These are phyloP conservation scores for Brachyptera risi DNA, from an alignment of 2,888 invertebrate genomes.

Conservation along the genomic window DNA sequence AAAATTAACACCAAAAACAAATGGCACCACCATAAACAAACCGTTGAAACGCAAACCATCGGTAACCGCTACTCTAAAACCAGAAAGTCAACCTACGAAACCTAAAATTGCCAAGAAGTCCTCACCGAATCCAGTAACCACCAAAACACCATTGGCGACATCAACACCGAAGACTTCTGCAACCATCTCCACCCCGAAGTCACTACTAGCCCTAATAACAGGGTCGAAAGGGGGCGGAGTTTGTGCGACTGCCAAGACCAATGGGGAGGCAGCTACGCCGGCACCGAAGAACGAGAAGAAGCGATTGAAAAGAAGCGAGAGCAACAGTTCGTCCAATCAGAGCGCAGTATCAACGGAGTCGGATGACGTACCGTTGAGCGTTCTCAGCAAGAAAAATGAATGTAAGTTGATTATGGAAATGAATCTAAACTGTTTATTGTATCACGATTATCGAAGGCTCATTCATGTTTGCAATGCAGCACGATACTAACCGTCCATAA, in stretches of 20 bases:
- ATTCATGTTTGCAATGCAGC: background rate
- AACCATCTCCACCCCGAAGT: background rate
- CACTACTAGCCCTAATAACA: too few species aligned
- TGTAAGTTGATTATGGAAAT: slow-evolving; percentile 11
- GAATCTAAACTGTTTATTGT: background rate
- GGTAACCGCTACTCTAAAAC: slow-evolving; percentile 26
- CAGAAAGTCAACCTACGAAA: slow-evolving; percentile 34
- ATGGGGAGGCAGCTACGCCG: background rate
- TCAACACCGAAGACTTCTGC: background rate
- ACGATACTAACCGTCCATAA: background rate
- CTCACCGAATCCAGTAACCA: background rate
- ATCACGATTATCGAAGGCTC: background rate
- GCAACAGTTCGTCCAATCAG: background rate
- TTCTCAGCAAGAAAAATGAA: slow-evolving; percentile 13
- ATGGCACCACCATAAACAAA: too few species aligned
- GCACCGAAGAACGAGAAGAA: background rate
- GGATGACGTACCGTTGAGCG: slow-evolving; percentile 30
- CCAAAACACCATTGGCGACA: background rate
- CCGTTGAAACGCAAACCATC: slow-evolving; percentile 39
- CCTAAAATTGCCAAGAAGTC: background rate
- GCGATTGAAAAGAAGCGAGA: background rate
- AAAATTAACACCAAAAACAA: background rate
- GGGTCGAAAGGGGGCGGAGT: too few species aligned
- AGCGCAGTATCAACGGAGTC: slow-evolving; percentile 25
- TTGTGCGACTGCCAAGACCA: background rate